Evolutionary conservation across 1,140 invertebrate genomes (phyloP).

Genomic region (Neoseiulus cucumeris): DNA sequence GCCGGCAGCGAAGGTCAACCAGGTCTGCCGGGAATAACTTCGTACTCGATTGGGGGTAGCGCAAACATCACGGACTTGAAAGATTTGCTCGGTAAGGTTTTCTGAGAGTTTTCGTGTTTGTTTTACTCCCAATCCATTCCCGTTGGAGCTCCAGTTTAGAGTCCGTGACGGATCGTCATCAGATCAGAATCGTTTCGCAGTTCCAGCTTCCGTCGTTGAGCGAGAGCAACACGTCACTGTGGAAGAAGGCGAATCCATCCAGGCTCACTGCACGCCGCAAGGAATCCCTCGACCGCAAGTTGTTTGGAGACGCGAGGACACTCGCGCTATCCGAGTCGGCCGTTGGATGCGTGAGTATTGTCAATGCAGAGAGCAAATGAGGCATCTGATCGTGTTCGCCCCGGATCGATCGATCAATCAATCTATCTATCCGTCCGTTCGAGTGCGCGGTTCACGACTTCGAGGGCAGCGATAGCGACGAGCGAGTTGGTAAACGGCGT

Average conservation of each 20-base stretch:
- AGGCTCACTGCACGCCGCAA: neutral
- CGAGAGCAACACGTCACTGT: neutral
- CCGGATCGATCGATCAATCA: too few species aligned
- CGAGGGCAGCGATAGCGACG: too few species aligned
- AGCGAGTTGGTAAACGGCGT: too few species aligned
- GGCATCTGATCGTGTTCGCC: too few species aligned
- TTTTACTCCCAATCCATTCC: too few species aligned
- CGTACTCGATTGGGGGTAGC: neutral
- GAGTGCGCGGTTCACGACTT: too few species aligned
- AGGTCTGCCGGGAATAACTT: constrained; percentile 20
- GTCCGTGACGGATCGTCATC: too few species aligned
- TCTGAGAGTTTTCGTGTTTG: too few species aligned
- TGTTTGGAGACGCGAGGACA: neutral
- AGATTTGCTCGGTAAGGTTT: neutral
- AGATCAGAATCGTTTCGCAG: neutral
- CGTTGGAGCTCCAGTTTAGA: too few species aligned
- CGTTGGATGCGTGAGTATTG: constrained; percentile 2
- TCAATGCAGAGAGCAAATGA: neutral
- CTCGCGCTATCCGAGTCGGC: neutral
- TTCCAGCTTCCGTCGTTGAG: neutral
- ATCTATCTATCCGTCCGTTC: too few species aligned
- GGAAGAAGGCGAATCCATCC: neutral
- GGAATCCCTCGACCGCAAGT: neutral
- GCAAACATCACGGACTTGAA: neutral
- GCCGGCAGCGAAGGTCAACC: constrained; percentile 21